A percentile compares a stretch with the other conserved stretches of the same genome.
Conservation (phyloP, 2,797 vertebrate genomes). For the Steatocranus sp. region DNA sequence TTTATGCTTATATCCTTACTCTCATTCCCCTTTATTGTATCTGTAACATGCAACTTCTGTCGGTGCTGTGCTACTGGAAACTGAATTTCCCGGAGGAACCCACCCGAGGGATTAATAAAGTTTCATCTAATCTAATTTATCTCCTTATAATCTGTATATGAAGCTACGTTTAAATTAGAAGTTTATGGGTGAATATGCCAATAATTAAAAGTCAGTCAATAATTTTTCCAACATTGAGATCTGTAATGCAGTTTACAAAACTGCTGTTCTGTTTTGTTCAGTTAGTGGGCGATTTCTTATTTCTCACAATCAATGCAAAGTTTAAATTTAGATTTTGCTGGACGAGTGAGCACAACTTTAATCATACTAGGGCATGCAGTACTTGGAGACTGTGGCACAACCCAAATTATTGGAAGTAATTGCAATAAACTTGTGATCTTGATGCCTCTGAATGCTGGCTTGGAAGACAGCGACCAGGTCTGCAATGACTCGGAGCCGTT, state of each 20-base stretch:
- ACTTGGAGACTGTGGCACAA: background rate
- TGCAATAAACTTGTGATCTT: accelerated
- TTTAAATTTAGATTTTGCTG: background rate
- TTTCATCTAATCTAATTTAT: background rate
- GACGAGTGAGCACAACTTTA: background rate
- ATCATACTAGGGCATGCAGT: accelerated
- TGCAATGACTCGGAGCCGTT: accelerated
- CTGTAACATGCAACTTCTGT: background rate
- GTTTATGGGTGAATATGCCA: background rate
- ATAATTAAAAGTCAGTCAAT: background rate
- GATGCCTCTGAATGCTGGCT: background rate
- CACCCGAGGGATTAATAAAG: background rate
- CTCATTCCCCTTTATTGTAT: background rate
- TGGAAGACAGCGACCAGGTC: background rate
- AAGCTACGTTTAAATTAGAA: accelerated
- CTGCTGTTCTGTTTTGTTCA: background rate
- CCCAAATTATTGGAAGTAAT: background rate
- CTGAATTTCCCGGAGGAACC: background rate
- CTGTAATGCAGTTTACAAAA: background rate
- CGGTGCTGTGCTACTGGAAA: background rate
- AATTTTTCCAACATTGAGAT: accelerated
- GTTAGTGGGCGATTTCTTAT: background rate
- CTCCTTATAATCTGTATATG: background rate
- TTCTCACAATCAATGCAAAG: background rate
- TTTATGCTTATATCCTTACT: background rate